phyloP scores from a whole-genome alignment of 2,888 invertebrate genomes.

The Drosophila conformis region DNA sequence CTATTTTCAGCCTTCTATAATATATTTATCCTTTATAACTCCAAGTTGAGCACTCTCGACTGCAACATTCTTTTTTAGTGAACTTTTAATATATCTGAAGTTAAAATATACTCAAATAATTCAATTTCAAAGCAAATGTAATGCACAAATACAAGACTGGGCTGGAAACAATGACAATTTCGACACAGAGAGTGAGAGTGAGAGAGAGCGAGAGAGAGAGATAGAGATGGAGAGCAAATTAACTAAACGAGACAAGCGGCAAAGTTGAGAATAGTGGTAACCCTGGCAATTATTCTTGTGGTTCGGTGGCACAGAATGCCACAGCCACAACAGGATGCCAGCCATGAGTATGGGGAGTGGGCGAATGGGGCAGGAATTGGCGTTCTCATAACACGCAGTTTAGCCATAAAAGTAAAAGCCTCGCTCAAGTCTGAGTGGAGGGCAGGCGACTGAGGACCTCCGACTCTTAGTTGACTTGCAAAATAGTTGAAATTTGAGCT shows the following conservation, averaged over 20 bases:
- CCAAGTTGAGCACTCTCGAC: not conserved
- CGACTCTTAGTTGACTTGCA: conserved; percentile 69
- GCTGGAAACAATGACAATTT: conserved; percentile 22
- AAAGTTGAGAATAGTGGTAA: conserved; percentile 23
- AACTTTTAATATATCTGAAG: not conserved
- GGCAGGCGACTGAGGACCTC: conserved; percentile 9
- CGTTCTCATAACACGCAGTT: conserved; percentile 28
- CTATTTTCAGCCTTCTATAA: not conserved
- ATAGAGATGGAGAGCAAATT: conserved; percentile 14
- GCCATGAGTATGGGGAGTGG: conserved; percentile 9
- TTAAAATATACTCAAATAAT: not conserved
- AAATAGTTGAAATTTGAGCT: conserved; percentile 68
- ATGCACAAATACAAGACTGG: conserved; percentile 4
- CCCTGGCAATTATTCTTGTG: conserved; percentile 63
- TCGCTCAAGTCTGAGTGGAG: conserved; percentile 30
- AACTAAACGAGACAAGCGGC: conserved; percentile 36
- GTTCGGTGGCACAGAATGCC: conserved; percentile 39
- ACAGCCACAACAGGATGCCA: conserved; percentile 28
- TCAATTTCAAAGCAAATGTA: not conserved
- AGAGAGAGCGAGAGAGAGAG: not conserved
- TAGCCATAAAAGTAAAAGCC: conserved; percentile 61
- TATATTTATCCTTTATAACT: not conserved
- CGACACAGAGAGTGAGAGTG: not conserved
- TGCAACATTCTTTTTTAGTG: not conserved
- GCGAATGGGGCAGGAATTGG: not conserved